Base-by-base conservation (phyloP, 35 echinoderm and acorn worm genomes). In the Strongylocentrotus purpuratus region DNA sequence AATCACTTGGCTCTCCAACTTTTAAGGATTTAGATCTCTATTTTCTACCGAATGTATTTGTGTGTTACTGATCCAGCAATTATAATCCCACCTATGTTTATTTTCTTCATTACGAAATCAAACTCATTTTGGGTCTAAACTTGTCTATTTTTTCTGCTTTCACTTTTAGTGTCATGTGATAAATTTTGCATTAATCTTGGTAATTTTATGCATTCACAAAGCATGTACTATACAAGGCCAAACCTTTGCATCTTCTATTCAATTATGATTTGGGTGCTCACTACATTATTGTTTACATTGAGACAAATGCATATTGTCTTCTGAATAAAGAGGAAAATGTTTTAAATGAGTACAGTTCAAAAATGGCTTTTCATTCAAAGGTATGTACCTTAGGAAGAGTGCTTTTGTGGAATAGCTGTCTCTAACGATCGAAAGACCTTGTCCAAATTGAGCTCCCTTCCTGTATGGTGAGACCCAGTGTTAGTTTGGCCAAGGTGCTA, bases 161-260 rank as follows among this genome's bases (percentile, higher is more conserved):
- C 65, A 78, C 20, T 8, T 78, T 28, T 22, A 78, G n/a, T 28
- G 65, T 78, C 65, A 78, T 78, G 65, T 78, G 65, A 28, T 78
- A 28, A 78, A 28, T 78, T 6, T 28, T 78, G 65, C 65, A 78
- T 78, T 78, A 7, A 78, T 78, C 20, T 78, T 78, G 65, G 25
- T 78, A 78, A 78, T n/a, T 78, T n/a, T 78, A 78, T 78, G 65
- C 22, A 78, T 78, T 78, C 65, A 78, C 65, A 78, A 78, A 78
- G 20, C 22, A 78, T 78, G 65, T 78, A 28, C 17, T 28, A 78
- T 28, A n/a, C 5, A 14, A 78, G 65, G 28, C 65, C 20, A 78
- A 78, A 78, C 15, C 50, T 28, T 78, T 7, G 7, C 7, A 22
- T 4, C 22, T 6, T 28, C 65, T 78, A 7, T 78, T 78, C 65